These are phyloP conservation scores for Dendrophyllia cribrosa DNA, from an alignment of 64 coral and sea anemone species.

Conservation along the genomic window DNA sequence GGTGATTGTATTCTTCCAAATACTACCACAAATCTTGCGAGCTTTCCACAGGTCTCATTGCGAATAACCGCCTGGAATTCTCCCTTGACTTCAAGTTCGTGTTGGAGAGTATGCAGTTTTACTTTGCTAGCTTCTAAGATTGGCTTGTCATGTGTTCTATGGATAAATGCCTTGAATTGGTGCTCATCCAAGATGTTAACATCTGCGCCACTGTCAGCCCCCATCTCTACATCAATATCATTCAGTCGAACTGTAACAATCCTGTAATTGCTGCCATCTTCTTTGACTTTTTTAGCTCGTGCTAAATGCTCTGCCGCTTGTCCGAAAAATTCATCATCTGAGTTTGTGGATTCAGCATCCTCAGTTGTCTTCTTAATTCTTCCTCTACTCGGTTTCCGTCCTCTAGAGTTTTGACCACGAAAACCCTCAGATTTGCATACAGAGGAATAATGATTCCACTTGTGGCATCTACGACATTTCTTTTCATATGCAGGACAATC, in stretches of 20 bases:
- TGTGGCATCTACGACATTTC: slow-evolving; percentile 34
- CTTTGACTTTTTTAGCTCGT: slow-evolving; percentile 58
- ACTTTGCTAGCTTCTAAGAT: too few relatives aligned
- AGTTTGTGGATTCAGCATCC: slow-evolving; percentile 55
- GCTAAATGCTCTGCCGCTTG: slow-evolving; percentile 42
- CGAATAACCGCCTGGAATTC: slow-evolving; percentile 45
- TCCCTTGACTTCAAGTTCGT: slow-evolving; percentile 66
- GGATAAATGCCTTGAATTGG: slow-evolving; percentile 62
- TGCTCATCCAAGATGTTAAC: slow-evolving; percentile 75
- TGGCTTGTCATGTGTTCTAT: not conserved
- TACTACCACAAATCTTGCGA: slow-evolving; percentile 49
- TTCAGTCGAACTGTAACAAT: slow-evolving; percentile 19
- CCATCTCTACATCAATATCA: slow-evolving; percentile 39
- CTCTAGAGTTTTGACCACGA: not conserved
- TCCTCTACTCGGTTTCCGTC: not conserved
- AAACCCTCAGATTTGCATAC: slow-evolving; percentile 21
- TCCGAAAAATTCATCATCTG: slow-evolving; percentile 62
- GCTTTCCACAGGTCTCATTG: slow-evolving; percentile 49
- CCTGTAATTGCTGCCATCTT: not conserved
- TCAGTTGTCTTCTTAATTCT: slow-evolving; percentile 58
- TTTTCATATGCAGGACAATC: slow-evolving; percentile 9
- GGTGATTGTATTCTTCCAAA: slow-evolving; percentile 54
- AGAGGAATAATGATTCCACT: slow-evolving; percentile 54
- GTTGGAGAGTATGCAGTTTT: too few relatives aligned
- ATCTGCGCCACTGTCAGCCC: slow-evolving; percentile 66